Evolutionary conservation across 2,888 invertebrate species (phyloP).

Genomic region (Halocaridina rubra): DNA sequence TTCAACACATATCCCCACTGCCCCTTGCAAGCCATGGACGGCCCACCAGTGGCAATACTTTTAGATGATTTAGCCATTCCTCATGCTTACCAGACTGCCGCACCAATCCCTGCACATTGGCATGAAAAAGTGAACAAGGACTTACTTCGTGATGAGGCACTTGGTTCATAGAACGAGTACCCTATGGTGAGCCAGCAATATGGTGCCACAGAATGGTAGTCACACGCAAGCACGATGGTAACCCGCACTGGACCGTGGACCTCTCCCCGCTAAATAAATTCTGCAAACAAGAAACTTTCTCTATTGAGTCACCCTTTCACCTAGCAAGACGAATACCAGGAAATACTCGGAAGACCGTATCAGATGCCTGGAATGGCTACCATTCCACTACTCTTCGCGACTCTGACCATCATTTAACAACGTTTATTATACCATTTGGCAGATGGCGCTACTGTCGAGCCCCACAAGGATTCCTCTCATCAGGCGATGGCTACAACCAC

Average conservation of each 20-base stretch:
- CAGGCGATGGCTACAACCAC: not conserved
- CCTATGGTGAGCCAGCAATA: not conserved
- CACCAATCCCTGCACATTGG: too few species aligned
- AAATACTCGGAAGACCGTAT: not conserved
- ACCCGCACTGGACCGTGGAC: not conserved
- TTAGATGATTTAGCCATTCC: not conserved
- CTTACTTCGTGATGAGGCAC: not conserved
- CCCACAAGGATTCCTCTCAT: not conserved
- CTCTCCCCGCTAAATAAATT: not conserved
- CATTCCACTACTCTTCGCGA: not conserved
- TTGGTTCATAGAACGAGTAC: not conserved
- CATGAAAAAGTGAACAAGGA: too few species aligned
- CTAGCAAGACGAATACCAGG: not conserved
- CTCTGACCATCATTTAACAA: not conserved
- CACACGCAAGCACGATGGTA: not conserved
- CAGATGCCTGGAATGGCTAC: not conserved
- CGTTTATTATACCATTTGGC: too few species aligned
- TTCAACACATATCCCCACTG: not conserved
- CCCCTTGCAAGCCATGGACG: not conserved
- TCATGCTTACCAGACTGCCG: not conserved
- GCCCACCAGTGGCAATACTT: too few species aligned
- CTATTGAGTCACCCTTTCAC: not conserved
- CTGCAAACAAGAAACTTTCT: not conserved
- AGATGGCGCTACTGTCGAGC: not conserved
- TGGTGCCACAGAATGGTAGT: not conserved